These are phyloP conservation scores for Cyprinodon variegatus DNA, from an alignment of 2,113 vertebrate genomes.

Conservation along the genomic window DNA sequence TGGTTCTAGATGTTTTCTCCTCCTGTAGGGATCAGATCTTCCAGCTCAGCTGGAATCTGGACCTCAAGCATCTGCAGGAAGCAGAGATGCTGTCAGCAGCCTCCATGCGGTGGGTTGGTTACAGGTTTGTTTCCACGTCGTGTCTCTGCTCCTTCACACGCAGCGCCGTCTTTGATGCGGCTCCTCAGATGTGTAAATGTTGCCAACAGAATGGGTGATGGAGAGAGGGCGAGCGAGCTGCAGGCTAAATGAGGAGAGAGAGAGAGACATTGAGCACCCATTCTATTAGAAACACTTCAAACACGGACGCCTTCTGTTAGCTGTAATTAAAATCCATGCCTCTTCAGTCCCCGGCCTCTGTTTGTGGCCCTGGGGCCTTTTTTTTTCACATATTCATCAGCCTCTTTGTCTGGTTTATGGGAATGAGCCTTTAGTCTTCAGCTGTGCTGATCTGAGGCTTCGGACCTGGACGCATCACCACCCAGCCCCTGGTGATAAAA, in stretches of 20 bases:
- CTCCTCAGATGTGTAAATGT: slow-evolving; percentile 64
- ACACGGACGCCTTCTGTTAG: slow-evolving; percentile 7
- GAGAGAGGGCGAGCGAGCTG: slow-evolving; percentile 23
- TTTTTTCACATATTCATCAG: neutral
- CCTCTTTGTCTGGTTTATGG: neutral
- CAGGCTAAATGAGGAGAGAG: neutral
- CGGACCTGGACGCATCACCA: no score
- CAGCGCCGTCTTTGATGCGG: slow-evolving; percentile 37
- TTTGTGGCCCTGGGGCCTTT: neutral
- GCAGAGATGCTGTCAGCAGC: no score
- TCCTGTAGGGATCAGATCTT: neutral
- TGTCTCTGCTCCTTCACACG: neutral
- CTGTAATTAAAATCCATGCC: slow-evolving; percentile 59
- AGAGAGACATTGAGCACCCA: slow-evolving; percentile 42
- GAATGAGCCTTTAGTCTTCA: neutral
- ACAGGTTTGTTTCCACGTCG: no score
- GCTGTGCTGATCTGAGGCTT: neutral
- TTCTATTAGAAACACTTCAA: slow-evolving; percentile 52
- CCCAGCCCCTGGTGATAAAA: no score
- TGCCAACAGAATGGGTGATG: slow-evolving; percentile 16
- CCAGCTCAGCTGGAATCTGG: neutral
- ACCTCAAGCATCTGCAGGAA: neutral
- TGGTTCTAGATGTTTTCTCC: no score
- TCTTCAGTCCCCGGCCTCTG: neutral
- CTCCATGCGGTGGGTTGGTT: no score